Evolutionary conservation across 2,797 vertebrate species (phyloP), one percentile per base, ranked within the genome.

Genomic region (Xiphorhynchus erythropygius): DNA sequence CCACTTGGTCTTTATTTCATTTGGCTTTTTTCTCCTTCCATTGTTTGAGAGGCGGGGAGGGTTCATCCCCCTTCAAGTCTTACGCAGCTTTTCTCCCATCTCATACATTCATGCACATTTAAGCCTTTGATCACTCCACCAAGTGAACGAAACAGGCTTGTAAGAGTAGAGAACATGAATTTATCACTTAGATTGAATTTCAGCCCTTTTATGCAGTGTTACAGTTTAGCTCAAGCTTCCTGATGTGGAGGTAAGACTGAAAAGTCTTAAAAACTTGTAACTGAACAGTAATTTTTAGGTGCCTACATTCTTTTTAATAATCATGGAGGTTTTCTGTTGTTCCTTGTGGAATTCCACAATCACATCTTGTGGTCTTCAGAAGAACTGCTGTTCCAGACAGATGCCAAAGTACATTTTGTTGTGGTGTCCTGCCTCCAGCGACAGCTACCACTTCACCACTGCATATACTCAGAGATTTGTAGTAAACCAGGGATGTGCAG

Each of bases 121-220:
- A 53, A 78, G 65, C 71, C 87, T 94, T 95, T 94, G 89, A 85
- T 93, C 42, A 1, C 53, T 76, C 18, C 44, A 55, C 35, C 2
- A 19, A 56, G 50, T 69, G 80, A 95, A 73, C 0, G 13, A 41
- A 87, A 80, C 44, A n/a, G 65, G 25, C 77, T 78, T 84, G 79
- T 78, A 37, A 59, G 87, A 78, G 55, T 27, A 62, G 42, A 21
- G 62, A 86, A 73, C 19, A 11, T 56, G 69, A 81, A 59, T 92
- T 94, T 78, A 70, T 65, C 7, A 1, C 50, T 85, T 59, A 60
- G 59, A 47, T 85, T 76, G 81, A 37, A 88, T 92, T 91, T 94
- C 70, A 69, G 0, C 46, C 57, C 47, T 79, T 93, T 65, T 59
- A 8, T 63, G 17, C 22, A 33, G 44, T 5, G 32, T 67, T 86